Percentiles rank a stretch among this genome's conserved stretches.
These are phyloP conservation scores for Lanistes nyassanus DNA, from an alignment of 1,140 invertebrate species.

Conservation along the genomic window DNA sequence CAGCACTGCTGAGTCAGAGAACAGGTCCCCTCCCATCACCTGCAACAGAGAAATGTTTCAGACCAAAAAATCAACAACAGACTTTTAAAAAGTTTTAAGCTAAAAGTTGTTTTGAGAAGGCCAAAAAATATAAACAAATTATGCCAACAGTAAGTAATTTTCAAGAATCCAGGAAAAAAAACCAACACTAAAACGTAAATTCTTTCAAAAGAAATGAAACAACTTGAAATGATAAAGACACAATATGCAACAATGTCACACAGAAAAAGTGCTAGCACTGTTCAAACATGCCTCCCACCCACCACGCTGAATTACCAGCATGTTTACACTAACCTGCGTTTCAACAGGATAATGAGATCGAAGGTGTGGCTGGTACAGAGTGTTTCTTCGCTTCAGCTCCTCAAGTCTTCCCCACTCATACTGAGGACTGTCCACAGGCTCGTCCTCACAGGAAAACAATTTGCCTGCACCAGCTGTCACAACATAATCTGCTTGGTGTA, in stretches of 20 bases:
- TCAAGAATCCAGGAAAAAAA: background rate
- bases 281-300: background rate
- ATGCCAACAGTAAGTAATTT: background rate
- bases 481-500: background rate
- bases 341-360: slow-evolving; percentile 90
- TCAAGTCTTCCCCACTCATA: slow-evolving; percentile 71
- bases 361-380: slow-evolving; percentile 85
- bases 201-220: background rate
- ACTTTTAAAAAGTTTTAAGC: too few relatives aligned
- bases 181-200: background rate
- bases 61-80: too few relatives aligned
- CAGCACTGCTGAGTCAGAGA: too few relatives aligned
- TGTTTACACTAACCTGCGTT: slow-evolving; percentile 69
- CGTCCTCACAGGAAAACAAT: slow-evolving; percentile 54
- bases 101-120: too few relatives aligned
- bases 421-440: slow-evolving; percentile 34
- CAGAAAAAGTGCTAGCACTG: background rate
- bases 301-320: background rate
- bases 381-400: slow-evolving; percentile 85
- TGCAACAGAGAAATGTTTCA: too few relatives aligned
- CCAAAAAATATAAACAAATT: too few relatives aligned
- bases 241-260: background rate
- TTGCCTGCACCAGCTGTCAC: slow-evolving; percentile 45
- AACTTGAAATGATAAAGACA: background rate
- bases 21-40: too few relatives aligned